phyloP scores from a whole-genome alignment of 2,113 vertebrate species.

The Saccopteryx bilineata region DNA sequence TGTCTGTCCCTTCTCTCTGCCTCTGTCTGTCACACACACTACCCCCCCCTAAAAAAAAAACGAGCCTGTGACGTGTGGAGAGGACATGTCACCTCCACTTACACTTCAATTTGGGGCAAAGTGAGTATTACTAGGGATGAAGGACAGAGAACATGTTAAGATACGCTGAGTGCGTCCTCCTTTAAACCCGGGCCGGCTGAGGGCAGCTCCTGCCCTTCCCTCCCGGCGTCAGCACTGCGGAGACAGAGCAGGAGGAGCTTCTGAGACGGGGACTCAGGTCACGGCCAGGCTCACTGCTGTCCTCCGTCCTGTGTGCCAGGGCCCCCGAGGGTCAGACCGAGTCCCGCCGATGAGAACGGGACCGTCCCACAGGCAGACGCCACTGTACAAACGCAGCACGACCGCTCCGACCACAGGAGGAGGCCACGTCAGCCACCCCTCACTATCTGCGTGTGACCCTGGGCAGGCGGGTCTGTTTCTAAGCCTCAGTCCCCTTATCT shows the following conservation, averaged over 20 bases:
- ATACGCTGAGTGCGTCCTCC: slow-evolving; percentile 10
- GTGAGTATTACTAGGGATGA: not conserved
- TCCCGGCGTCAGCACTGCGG: not conserved
- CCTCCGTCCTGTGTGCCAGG: not conserved
- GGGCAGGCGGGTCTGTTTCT: not conserved
- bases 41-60: not conserved
- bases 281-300: not conserved
- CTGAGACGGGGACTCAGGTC: not conserved
- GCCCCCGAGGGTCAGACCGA: not conserved
- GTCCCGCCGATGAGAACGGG: not conserved
- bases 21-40: no score
- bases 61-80: not conserved
- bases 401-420: not conserved
- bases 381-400: not conserved
- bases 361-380: not conserved
- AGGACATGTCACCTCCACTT: not conserved
- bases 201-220: not conserved
- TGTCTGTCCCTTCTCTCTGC: no score
- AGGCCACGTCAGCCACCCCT: not conserved
- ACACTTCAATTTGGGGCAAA: not conserved
- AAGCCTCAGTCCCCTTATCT: slow-evolving; percentile 4
- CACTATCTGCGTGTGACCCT: not conserved
- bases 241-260: slow-evolving; percentile 28
- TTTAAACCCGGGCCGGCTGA: slow-evolving; percentile 26
- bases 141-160: slow-evolving; percentile 30